phyloP scores from a whole-genome alignment of 2,797 vertebrate genomes.

The Chanos chanos region DNA sequence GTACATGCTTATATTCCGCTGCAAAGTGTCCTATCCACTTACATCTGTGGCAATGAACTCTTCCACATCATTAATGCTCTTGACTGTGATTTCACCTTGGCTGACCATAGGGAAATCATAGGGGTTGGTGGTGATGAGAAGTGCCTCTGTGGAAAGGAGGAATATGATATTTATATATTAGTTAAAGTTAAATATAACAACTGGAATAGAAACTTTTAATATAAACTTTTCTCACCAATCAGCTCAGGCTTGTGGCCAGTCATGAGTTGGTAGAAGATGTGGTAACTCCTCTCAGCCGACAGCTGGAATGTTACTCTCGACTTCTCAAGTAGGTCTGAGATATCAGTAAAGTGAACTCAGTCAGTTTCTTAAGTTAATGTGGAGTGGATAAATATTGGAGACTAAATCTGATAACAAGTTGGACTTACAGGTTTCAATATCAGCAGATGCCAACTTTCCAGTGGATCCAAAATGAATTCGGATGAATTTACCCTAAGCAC shows the following conservation, averaged over 20 bases:
- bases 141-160: constrained; percentile 59
- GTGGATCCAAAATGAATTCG: constrained; percentile 23
- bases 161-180: neutral
- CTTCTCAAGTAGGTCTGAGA: constrained; percentile 74
- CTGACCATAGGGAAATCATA: too few species aligned
- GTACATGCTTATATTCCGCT: constrained; percentile 68
- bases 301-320: constrained; percentile 79
- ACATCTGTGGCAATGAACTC: too few species aligned
- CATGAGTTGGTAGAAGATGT: constrained; percentile 76
- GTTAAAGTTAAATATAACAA: neutral
- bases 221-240: constrained; percentile 62
- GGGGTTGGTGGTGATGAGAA: constrained; percentile 68
- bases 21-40: constrained; percentile 68
- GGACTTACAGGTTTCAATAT: constrained; percentile 31
- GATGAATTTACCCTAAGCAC: constrained; percentile 29
- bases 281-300: constrained; percentile 76
- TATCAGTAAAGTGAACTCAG: neutral
- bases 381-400: neutral
- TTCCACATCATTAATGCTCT: too few species aligned
- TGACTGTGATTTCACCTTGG: too few species aligned
- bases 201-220: too few species aligned
- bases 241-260: constrained; percentile 76
- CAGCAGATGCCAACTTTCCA: constrained; percentile 30
- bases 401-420: neutral
- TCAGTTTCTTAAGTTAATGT: neutral